Percentiles rank a stretch among this genome's conserved stretches.
These are phyloP conservation scores for Ariolimax columbianus DNA, from an alignment of 2,888 invertebrate species.

Conservation along the genomic window DNA sequence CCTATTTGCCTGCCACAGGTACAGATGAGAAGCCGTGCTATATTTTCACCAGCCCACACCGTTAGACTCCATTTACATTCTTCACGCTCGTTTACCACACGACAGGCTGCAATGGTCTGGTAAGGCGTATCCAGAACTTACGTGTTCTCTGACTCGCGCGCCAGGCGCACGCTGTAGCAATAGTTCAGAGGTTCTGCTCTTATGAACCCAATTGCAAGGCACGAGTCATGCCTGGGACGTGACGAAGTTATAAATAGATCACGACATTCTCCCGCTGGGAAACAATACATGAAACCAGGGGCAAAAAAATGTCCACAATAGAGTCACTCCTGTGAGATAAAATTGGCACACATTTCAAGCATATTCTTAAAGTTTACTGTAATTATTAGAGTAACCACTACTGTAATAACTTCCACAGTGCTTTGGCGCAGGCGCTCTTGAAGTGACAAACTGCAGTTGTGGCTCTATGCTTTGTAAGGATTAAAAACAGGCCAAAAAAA, in stretches of 20 bases:
- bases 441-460: no score
- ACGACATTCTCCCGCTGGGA: background rate
- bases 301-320: no score
- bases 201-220: background rate
- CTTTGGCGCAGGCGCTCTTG: no score
- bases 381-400: no score
- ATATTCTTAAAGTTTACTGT: no score
- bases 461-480: no score
- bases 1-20: background rate
- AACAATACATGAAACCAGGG: no score
- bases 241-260: background rate
- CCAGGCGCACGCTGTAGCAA: background rate
- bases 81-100: background rate
- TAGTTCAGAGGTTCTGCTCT: background rate
- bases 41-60: background rate
- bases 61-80: slow-evolving; percentile 9
- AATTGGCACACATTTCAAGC: no score
- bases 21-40: background rate
- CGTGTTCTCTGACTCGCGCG: background rate
- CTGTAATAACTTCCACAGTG: no score
- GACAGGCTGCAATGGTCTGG: background rate
- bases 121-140: background rate
- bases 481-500: background rate
- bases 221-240: background rate
- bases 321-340: no score